A percentile compares a stretch with the other conserved stretches of the same genome.
Conservation (phyloP, 2,113 vertebrate genomes). For the Podarcis muralis region DNA sequence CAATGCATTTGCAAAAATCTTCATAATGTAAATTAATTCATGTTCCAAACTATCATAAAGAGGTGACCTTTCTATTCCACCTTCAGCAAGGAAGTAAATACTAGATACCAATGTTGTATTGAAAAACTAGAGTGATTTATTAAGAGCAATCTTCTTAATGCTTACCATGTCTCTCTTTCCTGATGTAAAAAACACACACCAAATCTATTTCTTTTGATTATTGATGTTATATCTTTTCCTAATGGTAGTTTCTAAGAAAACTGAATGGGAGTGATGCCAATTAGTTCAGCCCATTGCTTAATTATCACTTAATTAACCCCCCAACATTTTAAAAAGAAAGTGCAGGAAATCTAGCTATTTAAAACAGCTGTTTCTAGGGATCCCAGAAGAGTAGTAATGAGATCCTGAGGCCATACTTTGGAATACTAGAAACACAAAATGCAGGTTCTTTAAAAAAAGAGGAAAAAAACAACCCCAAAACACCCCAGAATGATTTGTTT, state of each 20-base stretch:
- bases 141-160: background rate
- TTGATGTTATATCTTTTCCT: conserved; percentile 13
- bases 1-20: conserved; percentile 3
- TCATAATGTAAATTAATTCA: conserved; percentile 38
- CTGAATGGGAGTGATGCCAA: conserved; percentile 19
- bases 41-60: conserved; percentile 6
- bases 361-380: conserved; percentile 8
- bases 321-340: conserved; percentile 28
- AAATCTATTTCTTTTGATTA: background rate
- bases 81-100: background rate
- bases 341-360: conserved; percentile 18
- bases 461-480: no score
- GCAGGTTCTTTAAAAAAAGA: background rate
- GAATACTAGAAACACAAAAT: conserved; percentile 24
- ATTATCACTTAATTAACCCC: conserved; percentile 28
- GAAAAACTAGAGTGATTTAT: background rate
- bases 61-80: background rate
- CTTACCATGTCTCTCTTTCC: background rate
- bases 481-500: background rate
- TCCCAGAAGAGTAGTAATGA: conserved; percentile 22
- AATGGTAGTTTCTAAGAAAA: background rate
- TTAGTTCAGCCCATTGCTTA: conserved; percentile 30
- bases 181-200: background rate
- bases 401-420: conserved; percentile 2
- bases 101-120: background rate